Conservation (phyloP, 2,797 vertebrate species). For the Moxostoma hubbsi region DNA sequence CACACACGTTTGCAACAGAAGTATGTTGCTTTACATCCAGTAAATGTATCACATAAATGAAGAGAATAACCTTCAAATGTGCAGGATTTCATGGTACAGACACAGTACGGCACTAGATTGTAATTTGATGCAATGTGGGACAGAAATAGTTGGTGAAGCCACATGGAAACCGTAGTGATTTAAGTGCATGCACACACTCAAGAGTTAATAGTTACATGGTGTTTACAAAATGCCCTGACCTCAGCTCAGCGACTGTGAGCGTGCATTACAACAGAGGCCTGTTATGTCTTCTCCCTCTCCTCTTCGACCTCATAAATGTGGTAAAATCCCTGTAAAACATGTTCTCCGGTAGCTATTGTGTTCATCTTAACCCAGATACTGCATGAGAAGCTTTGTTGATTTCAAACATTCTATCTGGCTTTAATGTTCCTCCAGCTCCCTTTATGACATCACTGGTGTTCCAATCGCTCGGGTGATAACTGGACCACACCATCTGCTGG, state of each 20-base stretch:
- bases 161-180: neutral
- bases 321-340: no score
- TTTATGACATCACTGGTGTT: neutral
- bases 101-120: no score
- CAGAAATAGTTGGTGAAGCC: neutral
- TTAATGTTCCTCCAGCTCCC: neutral
- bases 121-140: no score
- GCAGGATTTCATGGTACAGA: no score
- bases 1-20: neutral
- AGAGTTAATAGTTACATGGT: neutral
- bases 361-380: no score
- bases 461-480: neutral
- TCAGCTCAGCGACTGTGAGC: no score
- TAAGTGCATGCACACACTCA: neutral
- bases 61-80: no score
- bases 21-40: no score
- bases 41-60: no score
- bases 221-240: conserved; percentile 19
- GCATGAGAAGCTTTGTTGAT: neutral
- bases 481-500: conserved; percentile 1
- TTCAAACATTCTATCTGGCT: neutral
- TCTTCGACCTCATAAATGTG: neutral
- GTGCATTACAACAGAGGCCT: no score
- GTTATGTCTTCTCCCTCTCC: neutral
- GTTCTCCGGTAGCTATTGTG: no score